Evolutionary conservation across 2,113 vertebrate species (phyloP), one percentile per base, ranked within the genome.

Genomic region (Erinaceus europaeus): DNA sequence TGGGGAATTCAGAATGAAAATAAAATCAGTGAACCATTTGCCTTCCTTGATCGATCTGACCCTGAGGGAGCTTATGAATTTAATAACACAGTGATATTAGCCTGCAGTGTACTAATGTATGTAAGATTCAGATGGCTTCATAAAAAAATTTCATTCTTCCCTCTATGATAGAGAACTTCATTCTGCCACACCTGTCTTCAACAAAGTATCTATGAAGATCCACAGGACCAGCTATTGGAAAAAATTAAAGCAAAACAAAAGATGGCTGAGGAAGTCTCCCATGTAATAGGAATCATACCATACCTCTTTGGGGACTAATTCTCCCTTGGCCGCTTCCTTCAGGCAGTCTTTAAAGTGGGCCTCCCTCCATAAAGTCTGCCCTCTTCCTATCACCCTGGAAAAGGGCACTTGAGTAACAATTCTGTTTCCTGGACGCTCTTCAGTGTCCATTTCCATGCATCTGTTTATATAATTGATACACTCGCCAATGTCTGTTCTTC

Each of bases 381-480:
- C 15, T 57, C 52, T 48, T 82, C 18, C 36, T 61, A 40, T 71
- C 20, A 72, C 34, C 57, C 32, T 59, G n/a, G 73, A n/a, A 55
- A 10, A 65, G 7, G 40, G n/a, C 12, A 61, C 9, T 74, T 69
- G 36, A 32, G 50, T 44, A 9, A 73, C 67, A 46, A 91, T 27
- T 65, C 10, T 87, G 17, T 76, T 86, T 17, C 48, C 40, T 84
- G 23, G 34, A 59, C 21, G 73, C 21, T 89, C 23, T 36, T 89
- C 42, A 62, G 14, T 67, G 9, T 59, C 17, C 57, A 34, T 59
- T 88, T 88, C 83, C 40, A 48, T 29, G 1, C 1, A 87, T 82
- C 72, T 85, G 4, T 32, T 86, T 89, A 72, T 69, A 84, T 72
- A 87, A 61, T 32, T 53, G 80, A 74, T 40, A 38, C 7, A 88